Conservation (phyloP, 2,888 invertebrate species). For the Xanthia icteritia region DNA sequence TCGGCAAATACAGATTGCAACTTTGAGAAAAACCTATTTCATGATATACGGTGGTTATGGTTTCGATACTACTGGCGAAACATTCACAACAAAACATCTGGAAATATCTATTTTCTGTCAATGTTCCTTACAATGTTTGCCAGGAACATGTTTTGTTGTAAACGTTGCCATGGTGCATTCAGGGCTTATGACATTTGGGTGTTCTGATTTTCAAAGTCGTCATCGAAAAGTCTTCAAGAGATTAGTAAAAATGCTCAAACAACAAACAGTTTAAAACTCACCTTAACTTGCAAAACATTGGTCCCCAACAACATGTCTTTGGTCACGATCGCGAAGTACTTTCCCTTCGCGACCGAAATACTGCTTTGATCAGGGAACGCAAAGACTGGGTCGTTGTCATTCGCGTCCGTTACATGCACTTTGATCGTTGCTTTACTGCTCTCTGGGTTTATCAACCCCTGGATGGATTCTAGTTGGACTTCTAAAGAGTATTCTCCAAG, state of each 20-base stretch:
- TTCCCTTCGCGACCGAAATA: slow-evolving; percentile 91
- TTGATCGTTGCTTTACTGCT: slow-evolving; percentile 94
- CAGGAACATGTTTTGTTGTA: too few species aligned
- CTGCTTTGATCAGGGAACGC: slow-evolving; percentile 91
- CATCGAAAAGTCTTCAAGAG: neutral
- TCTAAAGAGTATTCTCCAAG: slow-evolving; percentile 93
- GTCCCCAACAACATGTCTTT: slow-evolving; percentile 93
- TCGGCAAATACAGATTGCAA: neutral
- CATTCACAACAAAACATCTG: too few species aligned
- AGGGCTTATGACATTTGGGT: neutral
- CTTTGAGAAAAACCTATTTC: neutral
- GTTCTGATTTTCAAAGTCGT: neutral
- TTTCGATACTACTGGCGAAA: too few species aligned
- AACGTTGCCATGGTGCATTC: neutral
- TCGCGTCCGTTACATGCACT: slow-evolving; percentile 96
- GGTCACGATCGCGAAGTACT: slow-evolving; percentile 95
- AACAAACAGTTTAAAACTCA: slow-evolving; percentile 69
- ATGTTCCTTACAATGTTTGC: too few species aligned
- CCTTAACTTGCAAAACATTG: slow-evolving; percentile 94
- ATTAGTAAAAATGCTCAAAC: neutral
- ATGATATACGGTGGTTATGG: neutral
- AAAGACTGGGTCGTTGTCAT: slow-evolving; percentile 97
- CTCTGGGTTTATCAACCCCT: slow-evolving; percentile 95
- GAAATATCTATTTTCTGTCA: too few species aligned
- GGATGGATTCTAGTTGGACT: slow-evolving; percentile 94